These are phyloP conservation scores for Petrocephalus schoutedeni DNA, from an alignment of 2,797 vertebrate genomes.

Conservation along the genomic window DNA sequence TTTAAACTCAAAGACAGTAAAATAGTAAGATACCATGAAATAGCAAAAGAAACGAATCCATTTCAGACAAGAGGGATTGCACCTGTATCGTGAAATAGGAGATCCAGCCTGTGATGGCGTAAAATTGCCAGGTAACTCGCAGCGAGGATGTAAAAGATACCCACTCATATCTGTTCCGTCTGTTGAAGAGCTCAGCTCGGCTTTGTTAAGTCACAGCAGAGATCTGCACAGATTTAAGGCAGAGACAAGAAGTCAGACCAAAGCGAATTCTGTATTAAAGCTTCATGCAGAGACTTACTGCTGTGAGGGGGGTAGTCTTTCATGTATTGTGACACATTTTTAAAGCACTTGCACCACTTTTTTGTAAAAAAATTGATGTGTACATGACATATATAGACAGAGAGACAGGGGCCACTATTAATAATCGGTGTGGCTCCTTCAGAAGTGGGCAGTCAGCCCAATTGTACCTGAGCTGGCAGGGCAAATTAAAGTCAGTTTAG, in stretches of 20 bases:
- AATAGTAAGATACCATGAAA: conserved; percentile 2
- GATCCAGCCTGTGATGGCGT: neutral
- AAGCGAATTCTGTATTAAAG: neutral
- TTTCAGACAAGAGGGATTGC: neutral
- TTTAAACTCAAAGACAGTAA: neutral
- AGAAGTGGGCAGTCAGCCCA: too few relatives aligned
- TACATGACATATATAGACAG: neutral
- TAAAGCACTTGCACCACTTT: neutral
- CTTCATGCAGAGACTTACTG: neutral
- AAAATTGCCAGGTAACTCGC: neutral
- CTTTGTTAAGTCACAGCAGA: neutral
- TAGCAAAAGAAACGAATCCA: neutral
- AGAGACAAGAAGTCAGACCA: neutral
- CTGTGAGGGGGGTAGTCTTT: neutral
- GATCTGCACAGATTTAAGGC: neutral
- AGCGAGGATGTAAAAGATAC: neutral
- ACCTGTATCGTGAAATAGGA: conserved; percentile 1
- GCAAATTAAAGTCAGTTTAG: too few relatives aligned
- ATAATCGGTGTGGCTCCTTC: too few relatives aligned
- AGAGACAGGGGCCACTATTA: too few relatives aligned
- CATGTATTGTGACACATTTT: neutral
- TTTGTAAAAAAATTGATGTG: neutral
- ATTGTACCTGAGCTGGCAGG: too few relatives aligned
- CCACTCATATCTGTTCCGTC: neutral
- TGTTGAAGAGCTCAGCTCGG: neutral